Percentiles rank a stretch among this genome's conserved stretches.
Evolutionary conservation across 2,113 vertebrate genomes (phyloP).

Genomic region (Paramisgurnus dabryanus): DNA sequence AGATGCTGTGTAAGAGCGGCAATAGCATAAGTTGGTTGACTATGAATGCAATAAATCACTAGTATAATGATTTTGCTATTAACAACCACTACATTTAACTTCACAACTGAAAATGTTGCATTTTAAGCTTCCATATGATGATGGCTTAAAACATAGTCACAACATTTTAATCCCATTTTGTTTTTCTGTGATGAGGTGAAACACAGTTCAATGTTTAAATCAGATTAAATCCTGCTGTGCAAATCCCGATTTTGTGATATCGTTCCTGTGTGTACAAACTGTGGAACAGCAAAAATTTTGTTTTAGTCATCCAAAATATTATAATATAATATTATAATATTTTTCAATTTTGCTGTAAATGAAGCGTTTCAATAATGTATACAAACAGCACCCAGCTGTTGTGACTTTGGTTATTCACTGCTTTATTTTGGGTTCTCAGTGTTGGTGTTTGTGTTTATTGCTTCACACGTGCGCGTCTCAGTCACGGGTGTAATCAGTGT

Average conservation of each 20-base stretch:
- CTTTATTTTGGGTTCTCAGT: too few relatives aligned
- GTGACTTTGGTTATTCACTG: too few relatives aligned
- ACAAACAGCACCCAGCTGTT: conserved; percentile 1
- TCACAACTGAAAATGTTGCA: neutral
- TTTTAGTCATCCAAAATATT: conserved; percentile 19
- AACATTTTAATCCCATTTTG: conserved; percentile 20
- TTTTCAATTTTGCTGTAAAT: neutral
- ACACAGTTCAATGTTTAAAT: conserved; percentile 29
- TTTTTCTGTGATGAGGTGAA: conserved; percentile 8
- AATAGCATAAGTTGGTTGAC: neutral
- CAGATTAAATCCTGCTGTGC: conserved; percentile 23
- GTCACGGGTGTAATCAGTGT: too few relatives aligned
- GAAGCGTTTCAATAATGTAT: conserved; percentile 6
- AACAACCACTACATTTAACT: neutral
- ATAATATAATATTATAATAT: conserved; percentile 15
- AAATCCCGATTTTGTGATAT: conserved; percentile 28
- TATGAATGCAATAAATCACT: conserved; percentile 7
- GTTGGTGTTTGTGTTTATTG: too few relatives aligned
- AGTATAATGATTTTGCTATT: neutral
- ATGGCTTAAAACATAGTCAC: conserved; percentile 13
- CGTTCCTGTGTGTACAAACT: conserved; percentile 4
- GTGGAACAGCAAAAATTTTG: neutral
- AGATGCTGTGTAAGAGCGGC: neutral
- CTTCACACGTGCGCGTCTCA: too few relatives aligned
- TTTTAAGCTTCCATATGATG: neutral